phyloP scores from a whole-genome alignment of 2,113 vertebrate genomes.

The Oncorhynchus keta region DNA sequence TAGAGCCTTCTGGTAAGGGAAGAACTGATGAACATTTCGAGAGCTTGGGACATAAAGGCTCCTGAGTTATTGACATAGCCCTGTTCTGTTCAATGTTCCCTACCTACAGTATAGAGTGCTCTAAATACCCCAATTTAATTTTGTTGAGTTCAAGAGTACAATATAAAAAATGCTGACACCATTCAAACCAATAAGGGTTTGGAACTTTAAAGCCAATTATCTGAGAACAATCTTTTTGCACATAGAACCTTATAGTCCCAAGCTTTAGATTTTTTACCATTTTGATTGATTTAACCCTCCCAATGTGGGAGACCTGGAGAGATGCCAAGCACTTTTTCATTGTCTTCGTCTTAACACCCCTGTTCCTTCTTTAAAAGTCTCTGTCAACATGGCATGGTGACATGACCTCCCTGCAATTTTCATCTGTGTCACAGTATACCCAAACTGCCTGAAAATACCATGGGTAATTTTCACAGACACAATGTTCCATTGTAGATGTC shows the following conservation, averaged over 20 bases:
- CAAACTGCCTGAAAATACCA: constrained; percentile 29
- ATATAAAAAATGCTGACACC: too few species aligned
- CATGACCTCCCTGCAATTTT: constrained; percentile 19
- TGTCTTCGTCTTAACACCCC: constrained; percentile 38
- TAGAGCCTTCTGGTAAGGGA: constrained; percentile 40
- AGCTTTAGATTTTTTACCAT: not conserved
- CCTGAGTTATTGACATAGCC: too few species aligned
- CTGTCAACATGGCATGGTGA: constrained; percentile 33
- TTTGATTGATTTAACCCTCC: constrained; percentile 42
- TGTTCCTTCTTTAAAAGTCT: constrained; percentile 32
- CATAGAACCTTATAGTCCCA: too few species aligned
- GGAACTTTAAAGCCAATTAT: too few species aligned
- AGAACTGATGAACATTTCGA: constrained; percentile 51
- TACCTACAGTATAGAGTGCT: too few species aligned
- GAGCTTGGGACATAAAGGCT: too few species aligned
- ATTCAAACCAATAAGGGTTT: too few species aligned
- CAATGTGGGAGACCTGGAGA: constrained; percentile 16
- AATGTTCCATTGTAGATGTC: constrained; percentile 52
- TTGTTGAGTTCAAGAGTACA: too few species aligned
- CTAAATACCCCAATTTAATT: too few species aligned
- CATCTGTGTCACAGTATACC: constrained; percentile 23
- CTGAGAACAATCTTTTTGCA: too few species aligned
- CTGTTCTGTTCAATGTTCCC: too few species aligned
- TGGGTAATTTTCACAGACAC: constrained; percentile 56
- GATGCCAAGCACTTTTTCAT: constrained; percentile 39